Conservation (phyloP, 2,888 invertebrate genomes). For the Volucella inflata region DNA sequence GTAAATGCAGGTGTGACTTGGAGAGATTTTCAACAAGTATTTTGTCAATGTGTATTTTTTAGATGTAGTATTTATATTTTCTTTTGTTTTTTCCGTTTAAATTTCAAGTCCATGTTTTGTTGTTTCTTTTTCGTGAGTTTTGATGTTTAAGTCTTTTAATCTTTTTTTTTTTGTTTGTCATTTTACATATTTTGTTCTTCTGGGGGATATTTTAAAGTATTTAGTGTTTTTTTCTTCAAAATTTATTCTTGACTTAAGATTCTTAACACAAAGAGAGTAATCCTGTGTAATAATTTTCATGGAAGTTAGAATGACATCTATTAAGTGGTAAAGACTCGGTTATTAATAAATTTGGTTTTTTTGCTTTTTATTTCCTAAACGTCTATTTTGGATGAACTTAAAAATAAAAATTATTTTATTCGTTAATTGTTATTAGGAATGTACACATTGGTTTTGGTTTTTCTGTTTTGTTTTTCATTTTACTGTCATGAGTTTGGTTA, state of each 20-base stretch:
- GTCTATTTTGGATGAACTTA: constrained; percentile 55
- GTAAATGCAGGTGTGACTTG: constrained; percentile 54
- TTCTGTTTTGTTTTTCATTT: constrained; percentile 10
- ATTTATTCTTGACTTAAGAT: constrained; percentile 43
- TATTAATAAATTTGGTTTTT: constrained; percentile 52
- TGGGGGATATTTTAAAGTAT: constrained; percentile 28
- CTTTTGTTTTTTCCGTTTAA: constrained; percentile 10
- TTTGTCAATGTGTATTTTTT: constrained; percentile 34
- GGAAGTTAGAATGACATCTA: constrained; percentile 70
- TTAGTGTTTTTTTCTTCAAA: constrained; percentile 21
- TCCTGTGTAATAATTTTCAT: constrained; percentile 37
- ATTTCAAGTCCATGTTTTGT: constrained; percentile 49
- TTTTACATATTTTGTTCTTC: constrained; percentile 17
- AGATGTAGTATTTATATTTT: constrained; percentile 2
- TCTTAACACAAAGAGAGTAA: constrained; percentile 67
- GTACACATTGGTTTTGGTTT: constrained; percentile 38
- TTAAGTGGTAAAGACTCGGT: constrained; percentile 61
- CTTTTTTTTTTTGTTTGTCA: constrained; percentile 36
- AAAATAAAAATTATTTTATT: constrained; percentile 26
- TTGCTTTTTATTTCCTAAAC: constrained; percentile 26
- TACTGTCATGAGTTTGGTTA: constrained; percentile 12
- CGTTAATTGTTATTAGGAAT: constrained; percentile 52
- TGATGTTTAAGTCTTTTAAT: constrained; percentile 61
- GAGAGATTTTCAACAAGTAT: constrained; percentile 72
- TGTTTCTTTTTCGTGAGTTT: constrained; percentile 16